Base-by-base conservation (phyloP, 1,140 invertebrate species). In the Vanessa tameamea region DNA sequence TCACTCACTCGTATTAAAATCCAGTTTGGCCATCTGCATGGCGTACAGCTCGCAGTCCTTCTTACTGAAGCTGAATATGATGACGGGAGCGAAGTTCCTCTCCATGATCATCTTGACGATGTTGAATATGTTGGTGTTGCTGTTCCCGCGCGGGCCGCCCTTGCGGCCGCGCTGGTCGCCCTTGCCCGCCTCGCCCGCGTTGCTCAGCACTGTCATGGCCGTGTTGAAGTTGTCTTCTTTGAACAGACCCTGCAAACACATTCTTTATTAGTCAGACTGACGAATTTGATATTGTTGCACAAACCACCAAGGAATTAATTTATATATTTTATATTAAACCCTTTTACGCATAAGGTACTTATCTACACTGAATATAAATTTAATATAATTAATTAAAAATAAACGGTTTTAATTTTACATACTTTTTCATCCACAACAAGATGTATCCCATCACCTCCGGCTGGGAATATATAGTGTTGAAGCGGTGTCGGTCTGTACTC, bases 51-150 rank as follows among this genome's bases (percentile, higher is more conserved):
- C 99, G 86, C 99, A 99, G 78, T 99, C 99, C 88, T 99, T 99
- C 88, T 99, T 99, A 81, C 98, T 99, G 91, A 99, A 99, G 86
- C 98, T 99, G 93, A 99, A 99, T 67, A 99, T 97, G 82, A 99
- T 99, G 16, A 99, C 98, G 0, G 99, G 99, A 0, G 98, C 97
- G 93, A 99, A 98, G 88, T 98, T 98, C 59, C 98, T 93, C 87
- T 99, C 99, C 97, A 99, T 99, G 31, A 99, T 98, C 97, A 99
- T 99, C 92, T 99, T 99, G 6, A 99, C 97, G 70, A 99, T 98
- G 93, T 99, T 99, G 82, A 98, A 98, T 79, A 99, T 99, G 82
- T 98, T 98, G 0, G 97, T 96, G 85, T 95, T 94, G 31, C 95
- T 95, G 37, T 95, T 95, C 47, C 94, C 95, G 53, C 91, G 94